Evolutionary conservation across 2,797 vertebrate genomes (phyloP).

Genomic region (Bradypus variegatus): DNA sequence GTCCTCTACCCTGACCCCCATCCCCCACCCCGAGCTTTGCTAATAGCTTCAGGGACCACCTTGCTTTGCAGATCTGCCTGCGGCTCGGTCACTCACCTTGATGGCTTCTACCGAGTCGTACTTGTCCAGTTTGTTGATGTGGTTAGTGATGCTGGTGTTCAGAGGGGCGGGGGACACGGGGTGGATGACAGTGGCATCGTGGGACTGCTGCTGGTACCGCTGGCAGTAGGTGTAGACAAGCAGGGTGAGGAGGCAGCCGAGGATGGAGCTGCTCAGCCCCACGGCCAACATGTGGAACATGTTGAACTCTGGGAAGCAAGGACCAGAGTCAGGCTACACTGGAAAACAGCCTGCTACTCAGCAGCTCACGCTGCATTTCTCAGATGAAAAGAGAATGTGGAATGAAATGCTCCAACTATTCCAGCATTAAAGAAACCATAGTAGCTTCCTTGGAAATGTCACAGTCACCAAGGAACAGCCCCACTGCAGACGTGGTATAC

Average conservation of each 20-base stretch:
- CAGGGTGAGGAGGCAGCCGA: slow-evolving; percentile 94
- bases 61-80: background rate
- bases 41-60: background rate
- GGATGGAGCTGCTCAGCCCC: slow-evolving; percentile 94
- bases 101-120: slow-evolving; percentile 97
- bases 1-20: accelerated
- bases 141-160: slow-evolving; percentile 98
- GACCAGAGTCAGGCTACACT: background rate
- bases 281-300: slow-evolving; percentile 97
- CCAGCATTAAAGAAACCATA: background rate
- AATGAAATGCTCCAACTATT: accelerated
- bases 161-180: slow-evolving; percentile 92
- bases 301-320: slow-evolving; percentile 85
- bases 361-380: background rate
- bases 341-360: background rate
- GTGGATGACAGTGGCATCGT: slow-evolving; percentile 96
- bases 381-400: background rate
- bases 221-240: slow-evolving; percentile 96
- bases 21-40: accelerated
- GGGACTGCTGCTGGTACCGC: slow-evolving; percentile 93
- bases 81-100: slow-evolving; percentile 79
- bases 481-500: background rate
- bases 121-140: slow-evolving; percentile 99
- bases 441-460: background rate
- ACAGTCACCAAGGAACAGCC: background rate